These are phyloP conservation scores for Capromys pilorides DNA, from an alignment of 2,797 vertebrate species.

Conservation along the genomic window DNA sequence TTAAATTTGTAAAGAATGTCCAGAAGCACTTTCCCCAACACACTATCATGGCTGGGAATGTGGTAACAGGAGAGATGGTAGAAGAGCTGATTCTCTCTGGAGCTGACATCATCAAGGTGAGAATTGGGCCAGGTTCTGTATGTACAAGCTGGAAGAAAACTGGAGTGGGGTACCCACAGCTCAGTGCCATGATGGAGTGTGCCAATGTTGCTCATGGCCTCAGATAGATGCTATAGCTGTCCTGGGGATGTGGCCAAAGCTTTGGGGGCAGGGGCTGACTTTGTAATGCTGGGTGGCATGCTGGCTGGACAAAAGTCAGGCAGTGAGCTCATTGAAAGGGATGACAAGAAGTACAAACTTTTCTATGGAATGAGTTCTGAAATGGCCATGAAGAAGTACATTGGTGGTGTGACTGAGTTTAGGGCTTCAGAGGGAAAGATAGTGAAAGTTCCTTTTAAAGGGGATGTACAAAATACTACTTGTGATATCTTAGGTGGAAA, in stretches of 20 bases:
- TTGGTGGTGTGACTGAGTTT: conserved; percentile 93
- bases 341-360: conserved; percentile 92
- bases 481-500: conserved; percentile 93
- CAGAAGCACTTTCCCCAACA: too few relatives aligned
- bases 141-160: too few relatives aligned
- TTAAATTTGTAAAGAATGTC: too few relatives aligned
- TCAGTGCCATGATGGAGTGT: too few relatives aligned
- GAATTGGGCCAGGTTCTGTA: too few relatives aligned
- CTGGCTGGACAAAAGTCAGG: conserved; percentile 93
- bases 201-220: too few relatives aligned
- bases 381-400: conserved; percentile 93
- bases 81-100: too few relatives aligned
- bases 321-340: conserved; percentile 90
- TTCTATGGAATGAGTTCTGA: conserved; percentile 98
- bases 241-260: conserved; percentile 95
- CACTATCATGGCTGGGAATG: too few relatives aligned
- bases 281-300: conserved; percentile 97
- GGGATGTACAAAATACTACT: conserved; percentile 89
- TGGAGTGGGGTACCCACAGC: too few relatives aligned
- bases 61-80: too few relatives aligned
- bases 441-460: conserved; percentile 83
- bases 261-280: conserved; percentile 95
- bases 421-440: conserved; percentile 94
- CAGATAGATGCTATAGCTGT: conserved; percentile 94
- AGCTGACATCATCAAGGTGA: too few relatives aligned